These are phyloP conservation scores for Macquaria ambigua DNA, from an alignment of 2,113 vertebrate species.

Conservation along the genomic window DNA sequence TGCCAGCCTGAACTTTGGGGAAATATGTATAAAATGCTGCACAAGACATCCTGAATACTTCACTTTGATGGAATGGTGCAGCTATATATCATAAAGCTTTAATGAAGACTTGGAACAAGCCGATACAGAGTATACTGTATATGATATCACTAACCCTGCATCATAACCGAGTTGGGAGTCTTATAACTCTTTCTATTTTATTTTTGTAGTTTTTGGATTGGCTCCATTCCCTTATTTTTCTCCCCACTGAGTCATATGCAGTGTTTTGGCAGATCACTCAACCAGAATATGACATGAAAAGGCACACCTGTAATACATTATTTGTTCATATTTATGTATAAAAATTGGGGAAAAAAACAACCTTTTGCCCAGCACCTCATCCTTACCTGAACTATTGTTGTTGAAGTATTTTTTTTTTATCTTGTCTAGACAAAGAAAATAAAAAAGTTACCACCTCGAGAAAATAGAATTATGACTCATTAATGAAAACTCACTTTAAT, in stretches of 20 bases:
- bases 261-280: constrained; percentile 30
- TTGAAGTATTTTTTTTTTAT: no score
- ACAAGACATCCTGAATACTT: no score
- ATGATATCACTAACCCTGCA: not conserved
- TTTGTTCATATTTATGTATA: constrained; percentile 32
- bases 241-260: constrained; percentile 24
- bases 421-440: not conserved
- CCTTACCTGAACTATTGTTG: not conserved
- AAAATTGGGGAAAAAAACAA: not conserved
- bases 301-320: constrained; percentile 42
- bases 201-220: not conserved
- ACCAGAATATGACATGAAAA: constrained; percentile 26
- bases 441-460: not conserved
- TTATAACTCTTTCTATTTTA: not conserved
- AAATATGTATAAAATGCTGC: no score
- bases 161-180: not conserved
- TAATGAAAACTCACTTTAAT: constrained; percentile 88
- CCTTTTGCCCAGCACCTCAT: not conserved
- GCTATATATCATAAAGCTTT: no score
- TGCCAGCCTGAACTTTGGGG: no score
- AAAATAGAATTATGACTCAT: not conserved
- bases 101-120: no score
- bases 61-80: no score
- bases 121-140: no score
- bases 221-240: constrained; percentile 1